Conservation (phyloP, 2,113 vertebrate genomes). For the Lipophrys pholis region DNA sequence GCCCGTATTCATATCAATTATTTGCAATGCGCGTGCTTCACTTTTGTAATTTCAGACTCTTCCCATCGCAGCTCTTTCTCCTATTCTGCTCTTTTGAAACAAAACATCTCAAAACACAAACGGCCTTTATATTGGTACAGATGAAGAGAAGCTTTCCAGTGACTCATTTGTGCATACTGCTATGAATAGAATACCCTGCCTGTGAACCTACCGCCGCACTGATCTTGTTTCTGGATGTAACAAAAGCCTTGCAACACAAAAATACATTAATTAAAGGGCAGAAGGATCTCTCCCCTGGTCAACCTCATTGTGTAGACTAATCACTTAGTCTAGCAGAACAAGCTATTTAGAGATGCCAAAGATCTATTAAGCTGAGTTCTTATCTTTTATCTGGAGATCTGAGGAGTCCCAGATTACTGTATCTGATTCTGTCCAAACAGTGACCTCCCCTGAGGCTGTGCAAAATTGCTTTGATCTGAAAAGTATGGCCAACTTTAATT, state of each 20-base stretch:
- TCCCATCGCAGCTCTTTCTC: background rate
- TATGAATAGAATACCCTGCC: conserved; percentile 66
- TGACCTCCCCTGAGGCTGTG: conserved; percentile 19
- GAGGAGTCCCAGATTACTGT: conserved; percentile 19
- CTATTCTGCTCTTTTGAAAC: conserved; percentile 52
- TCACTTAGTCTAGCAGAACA: conserved; percentile 39
- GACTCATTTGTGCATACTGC: conserved; percentile 48
- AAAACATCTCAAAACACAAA: conserved; percentile 54
- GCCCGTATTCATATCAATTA: conserved; percentile 21
- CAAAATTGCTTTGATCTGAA: conserved; percentile 5
- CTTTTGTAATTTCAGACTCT: conserved; percentile 31
- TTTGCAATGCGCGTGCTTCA: conserved; percentile 16
- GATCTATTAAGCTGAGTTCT: conserved; percentile 29
- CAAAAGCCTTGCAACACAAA: conserved; percentile 37
- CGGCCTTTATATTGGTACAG: conserved; percentile 38
- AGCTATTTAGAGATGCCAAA: conserved; percentile 47
- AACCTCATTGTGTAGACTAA: conserved; percentile 42
- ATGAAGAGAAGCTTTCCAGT: conserved; percentile 59
- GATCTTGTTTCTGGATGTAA: conserved; percentile 51
- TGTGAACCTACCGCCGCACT: conserved; percentile 47
- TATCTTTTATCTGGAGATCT: conserved; percentile 52
- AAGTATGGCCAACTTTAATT: background rate
- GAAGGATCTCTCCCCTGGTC: conserved; percentile 41
- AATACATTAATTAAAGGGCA: conserved; percentile 56
- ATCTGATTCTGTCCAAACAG: conserved; percentile 17